phyloP scores from a whole-genome alignment of 2,797 vertebrate species.

The Falco cherrug region DNA sequence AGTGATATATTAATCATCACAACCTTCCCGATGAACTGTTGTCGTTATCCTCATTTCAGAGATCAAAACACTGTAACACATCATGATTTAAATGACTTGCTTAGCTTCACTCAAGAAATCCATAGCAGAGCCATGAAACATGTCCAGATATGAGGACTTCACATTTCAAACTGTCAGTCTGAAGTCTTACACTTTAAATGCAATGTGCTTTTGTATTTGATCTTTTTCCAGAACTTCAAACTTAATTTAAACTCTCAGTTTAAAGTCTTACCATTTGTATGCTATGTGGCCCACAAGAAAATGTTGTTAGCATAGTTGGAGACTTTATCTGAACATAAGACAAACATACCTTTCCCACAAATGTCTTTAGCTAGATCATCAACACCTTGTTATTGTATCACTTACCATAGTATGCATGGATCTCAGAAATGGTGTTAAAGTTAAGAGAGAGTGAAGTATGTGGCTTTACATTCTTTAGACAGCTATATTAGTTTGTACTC shows the following conservation, averaged over 20 bases:
- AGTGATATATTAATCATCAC: not conserved
- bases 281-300: not conserved
- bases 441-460: constrained; percentile 24
- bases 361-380: constrained; percentile 41
- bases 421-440: constrained; percentile 45
- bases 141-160: not conserved
- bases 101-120: not conserved
- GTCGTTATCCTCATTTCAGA: not conserved
- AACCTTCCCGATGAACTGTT: not conserved
- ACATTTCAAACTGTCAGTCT: not conserved
- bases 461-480: constrained; percentile 32
- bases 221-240: constrained; percentile 21
- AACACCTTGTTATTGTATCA: constrained; percentile 31
- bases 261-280: not conserved
- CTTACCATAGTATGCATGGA: not conserved
- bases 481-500: not conserved
- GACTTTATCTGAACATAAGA: not conserved
- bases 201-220: not conserved
- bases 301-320: not conserved
- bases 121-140: not conserved
- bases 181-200: not conserved
- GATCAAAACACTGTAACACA: not conserved
- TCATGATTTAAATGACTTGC: not conserved
- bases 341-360: constrained; percentile 3
- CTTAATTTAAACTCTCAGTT: not conserved